Conservation (phyloP, 2,113 vertebrate species). For the Nipponia nippon region DNA sequence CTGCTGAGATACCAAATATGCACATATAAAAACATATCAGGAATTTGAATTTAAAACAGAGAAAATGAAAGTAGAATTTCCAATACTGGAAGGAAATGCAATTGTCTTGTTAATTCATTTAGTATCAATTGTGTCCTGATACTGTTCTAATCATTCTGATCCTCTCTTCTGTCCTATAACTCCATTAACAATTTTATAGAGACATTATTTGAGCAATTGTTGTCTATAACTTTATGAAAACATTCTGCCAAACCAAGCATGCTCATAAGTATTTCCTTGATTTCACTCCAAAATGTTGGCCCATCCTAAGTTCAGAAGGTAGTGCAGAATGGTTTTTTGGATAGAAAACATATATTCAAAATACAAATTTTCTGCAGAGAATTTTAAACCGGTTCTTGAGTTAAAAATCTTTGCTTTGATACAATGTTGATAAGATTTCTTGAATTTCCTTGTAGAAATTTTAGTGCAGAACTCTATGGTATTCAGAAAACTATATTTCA, state of each 20-base stretch:
- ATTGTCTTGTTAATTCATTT: background rate
- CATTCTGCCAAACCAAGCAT: background rate
- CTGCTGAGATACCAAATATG: background rate
- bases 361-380: background rate
- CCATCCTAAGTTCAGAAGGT: background rate
- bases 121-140: background rate
- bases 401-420: background rate
- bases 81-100: background rate
- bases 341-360: background rate
- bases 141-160: background rate
- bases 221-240: background rate
- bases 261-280: background rate
- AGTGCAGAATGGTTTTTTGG: background rate
- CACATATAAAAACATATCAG: background rate
- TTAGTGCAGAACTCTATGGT: background rate
- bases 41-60: background rate
- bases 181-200: background rate
- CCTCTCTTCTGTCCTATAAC: background rate
- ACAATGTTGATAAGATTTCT: background rate
- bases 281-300: background rate
- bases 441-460: background rate
- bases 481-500: background rate
- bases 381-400: background rate
- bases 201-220: background rate
- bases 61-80: background rate